These are phyloP conservation scores for Zaprionus africanus DNA, from an alignment of 1,140 invertebrate species.

Conservation along the genomic window DNA sequence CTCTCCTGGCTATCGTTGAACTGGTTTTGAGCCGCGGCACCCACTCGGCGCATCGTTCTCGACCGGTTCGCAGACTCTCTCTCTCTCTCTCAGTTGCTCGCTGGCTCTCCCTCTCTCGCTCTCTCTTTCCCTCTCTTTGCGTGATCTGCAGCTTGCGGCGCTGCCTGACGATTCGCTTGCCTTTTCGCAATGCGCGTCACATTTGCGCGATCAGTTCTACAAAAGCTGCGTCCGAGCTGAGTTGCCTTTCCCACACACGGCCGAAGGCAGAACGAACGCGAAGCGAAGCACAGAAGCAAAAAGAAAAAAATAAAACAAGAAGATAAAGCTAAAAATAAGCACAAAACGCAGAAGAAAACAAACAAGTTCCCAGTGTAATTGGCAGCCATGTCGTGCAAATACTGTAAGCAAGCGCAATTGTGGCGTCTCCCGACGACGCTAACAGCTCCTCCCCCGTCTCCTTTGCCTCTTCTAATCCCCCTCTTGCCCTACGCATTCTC, in stretches of 20 bases:
- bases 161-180: neutral
- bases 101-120: neutral
- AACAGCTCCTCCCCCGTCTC: neutral
- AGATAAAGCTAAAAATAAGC: neutral
- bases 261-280: slow-evolving; percentile 11
- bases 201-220: slow-evolving; percentile 65
- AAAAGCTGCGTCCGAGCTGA: slow-evolving; percentile 67
- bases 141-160: slow-evolving; percentile 3
- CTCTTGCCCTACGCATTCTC: slow-evolving; percentile 1
- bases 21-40: slow-evolving; percentile 33
- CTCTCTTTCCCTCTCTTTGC: slow-evolving; percentile 8
- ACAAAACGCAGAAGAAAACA: slow-evolving; percentile 26
- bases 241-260: slow-evolving; percentile 31
- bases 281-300: slow-evolving; percentile 5
- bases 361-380: slow-evolving; percentile 50
- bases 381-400: slow-evolving; percentile 61
- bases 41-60: slow-evolving; percentile 44
- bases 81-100: neutral
- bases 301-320: neutral
- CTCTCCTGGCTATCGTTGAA: neutral
- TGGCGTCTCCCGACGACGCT: neutral
- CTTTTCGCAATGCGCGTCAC: slow-evolving; percentile 18
- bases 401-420: slow-evolving; percentile 48
- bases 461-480: neutral
- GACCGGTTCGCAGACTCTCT: slow-evolving; percentile 49